These are phyloP conservation scores for Hipposideros larvatus DNA, from an alignment of 2,797 vertebrate genomes.

Conservation along the genomic window DNA sequence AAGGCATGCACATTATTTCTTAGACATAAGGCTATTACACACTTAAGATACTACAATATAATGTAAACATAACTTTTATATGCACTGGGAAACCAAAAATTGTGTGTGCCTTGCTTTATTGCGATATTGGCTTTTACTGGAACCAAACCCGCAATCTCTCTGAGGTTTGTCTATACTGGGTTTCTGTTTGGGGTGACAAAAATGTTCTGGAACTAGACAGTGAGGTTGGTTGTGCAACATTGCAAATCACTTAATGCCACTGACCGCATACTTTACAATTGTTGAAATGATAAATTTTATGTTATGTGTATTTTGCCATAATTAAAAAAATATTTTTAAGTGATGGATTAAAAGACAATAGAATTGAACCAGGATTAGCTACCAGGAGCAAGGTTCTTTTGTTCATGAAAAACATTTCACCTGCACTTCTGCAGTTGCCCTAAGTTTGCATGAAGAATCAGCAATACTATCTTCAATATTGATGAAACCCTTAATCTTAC, in stretches of 20 bases:
- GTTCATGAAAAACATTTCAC: constrained; percentile 19
- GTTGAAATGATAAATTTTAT: neutral
- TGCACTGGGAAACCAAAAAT: neutral
- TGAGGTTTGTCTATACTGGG: neutral
- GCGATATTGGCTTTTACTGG: neutral
- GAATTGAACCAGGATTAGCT: neutral
- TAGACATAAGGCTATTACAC: neutral
- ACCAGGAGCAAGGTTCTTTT: neutral
- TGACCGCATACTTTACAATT: neutral
- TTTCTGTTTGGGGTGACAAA: constrained; percentile 6
- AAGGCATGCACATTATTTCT: neutral
- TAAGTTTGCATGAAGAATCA: neutral
- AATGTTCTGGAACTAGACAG: neutral
- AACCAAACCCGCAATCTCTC: neutral
- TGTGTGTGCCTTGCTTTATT: neutral
- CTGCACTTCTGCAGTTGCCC: neutral
- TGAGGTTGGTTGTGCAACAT: neutral
- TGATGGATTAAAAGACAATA: neutral
- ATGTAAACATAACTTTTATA: neutral
- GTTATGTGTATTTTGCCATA: neutral
- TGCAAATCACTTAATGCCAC: neutral
- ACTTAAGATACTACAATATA: neutral
- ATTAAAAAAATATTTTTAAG: neutral
- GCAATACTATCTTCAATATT: neutral
- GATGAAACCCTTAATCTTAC: neutral